phyloP scores from a whole-genome alignment of 2,888 invertebrate species.

The Cosmia trapezina region DNA sequence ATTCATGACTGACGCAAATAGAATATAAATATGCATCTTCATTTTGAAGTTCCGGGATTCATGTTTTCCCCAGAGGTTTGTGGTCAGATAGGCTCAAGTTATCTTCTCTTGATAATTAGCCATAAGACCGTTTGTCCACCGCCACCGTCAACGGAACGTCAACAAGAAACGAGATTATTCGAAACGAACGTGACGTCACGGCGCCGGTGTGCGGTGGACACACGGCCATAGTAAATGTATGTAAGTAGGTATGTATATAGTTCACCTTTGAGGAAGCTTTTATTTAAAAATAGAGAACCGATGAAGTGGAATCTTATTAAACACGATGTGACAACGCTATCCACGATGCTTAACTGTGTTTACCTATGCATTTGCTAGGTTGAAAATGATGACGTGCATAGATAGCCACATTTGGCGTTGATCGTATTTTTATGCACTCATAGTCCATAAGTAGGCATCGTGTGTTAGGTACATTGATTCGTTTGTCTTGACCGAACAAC shows the following conservation, averaged over 20 bases:
- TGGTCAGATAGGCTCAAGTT: not conserved
- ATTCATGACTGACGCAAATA: not conserved
- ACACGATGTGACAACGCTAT: not conserved
- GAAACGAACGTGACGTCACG: too few relatives aligned
- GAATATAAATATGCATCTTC: slow-evolving; percentile 6
- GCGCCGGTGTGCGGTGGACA: too few relatives aligned
- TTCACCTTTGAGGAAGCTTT: not conserved
- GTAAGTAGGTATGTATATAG: too few relatives aligned
- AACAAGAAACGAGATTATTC: too few relatives aligned
- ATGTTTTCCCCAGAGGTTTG: not conserved
- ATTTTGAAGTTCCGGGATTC: slow-evolving; percentile 7
- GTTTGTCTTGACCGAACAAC: slow-evolving; percentile 9
- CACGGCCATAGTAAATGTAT: too few relatives aligned
- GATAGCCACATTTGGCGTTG: slow-evolving; percentile 33
- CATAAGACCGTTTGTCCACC: not conserved
- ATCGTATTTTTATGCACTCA: slow-evolving; percentile 24
- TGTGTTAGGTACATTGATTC: slow-evolving; percentile 10
- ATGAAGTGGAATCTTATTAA: not conserved
- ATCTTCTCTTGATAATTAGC: not conserved
- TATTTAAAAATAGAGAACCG: not conserved
- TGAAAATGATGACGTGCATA: slow-evolving; percentile 22
- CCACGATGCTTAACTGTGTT: slow-evolving; percentile 18
- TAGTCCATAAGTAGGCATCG: slow-evolving; percentile 3
- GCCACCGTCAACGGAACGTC: too few relatives aligned
- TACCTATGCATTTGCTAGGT: slow-evolving; percentile 17